Base-by-base conservation (phyloP, 1,140 invertebrate genomes). In the Neotoxoptera formosana region DNA sequence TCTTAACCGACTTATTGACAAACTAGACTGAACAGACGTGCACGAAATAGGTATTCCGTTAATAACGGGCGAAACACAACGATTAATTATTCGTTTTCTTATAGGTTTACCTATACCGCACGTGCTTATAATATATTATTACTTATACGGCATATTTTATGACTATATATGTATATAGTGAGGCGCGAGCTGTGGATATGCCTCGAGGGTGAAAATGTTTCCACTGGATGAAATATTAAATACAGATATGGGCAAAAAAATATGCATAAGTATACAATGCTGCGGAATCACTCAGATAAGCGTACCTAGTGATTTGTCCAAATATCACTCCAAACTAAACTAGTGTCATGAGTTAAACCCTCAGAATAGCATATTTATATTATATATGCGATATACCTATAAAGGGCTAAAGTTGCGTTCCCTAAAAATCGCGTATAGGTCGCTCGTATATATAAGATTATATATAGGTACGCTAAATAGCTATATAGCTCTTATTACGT, bases 1-100 rank as follows among this genome's bases (percentile, higher is more conserved):
- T 83, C 23, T 83, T 83, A 83, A 83, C 36, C 81, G 81, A 83
- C n/a, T 36, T 83, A 34, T 41, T 83, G 81, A 83, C 81, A 23
- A 23, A n/a, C 60, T n/a, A n/a, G 60, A 67, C 60, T 30, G 9
- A 4, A n/a, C 60, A 14, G n/a, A 76, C 60, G 60, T 34, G 60
- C 60, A 76, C 30, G 60, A n/a, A 17, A 41, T 41, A 30, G 30
- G 30, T 76, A 76, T 76, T 76, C 17, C 60, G 30, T 76, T n/a
- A 76, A n/a, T 76, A 76, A n/a, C 60, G n/a, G 6, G 14, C n/a
- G 30, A n/a, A n/a, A 14, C 30, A 20, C 14, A 30, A 20, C 30
- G 60, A n/a, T n/a, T n/a, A n/a, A 67, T 67, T 67, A 67, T 67
- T 76, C 60, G n/a, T 17, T n/a, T 67, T 67, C 30, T 41, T n/a